These are phyloP conservation scores for Drosophila orena DNA, from an alignment of 1,140 invertebrate species.

Conservation along the genomic window DNA sequence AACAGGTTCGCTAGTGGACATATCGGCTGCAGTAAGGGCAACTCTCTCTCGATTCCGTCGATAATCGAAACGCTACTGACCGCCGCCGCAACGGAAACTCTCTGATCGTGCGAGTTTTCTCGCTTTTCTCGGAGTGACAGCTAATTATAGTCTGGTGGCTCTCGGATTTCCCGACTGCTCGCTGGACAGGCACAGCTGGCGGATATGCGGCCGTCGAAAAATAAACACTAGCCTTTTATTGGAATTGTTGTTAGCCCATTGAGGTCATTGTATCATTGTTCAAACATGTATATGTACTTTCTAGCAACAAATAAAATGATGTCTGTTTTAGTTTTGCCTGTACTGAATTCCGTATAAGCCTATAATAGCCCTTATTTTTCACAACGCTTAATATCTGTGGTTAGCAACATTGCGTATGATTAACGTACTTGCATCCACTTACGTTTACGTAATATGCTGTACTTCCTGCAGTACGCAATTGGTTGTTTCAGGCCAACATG, in stretches of 20 bases:
- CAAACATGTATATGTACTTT: not conserved
- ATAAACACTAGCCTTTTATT: conserved; percentile 9
- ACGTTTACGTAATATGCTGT: not conserved
- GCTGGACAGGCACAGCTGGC: conserved; percentile 24
- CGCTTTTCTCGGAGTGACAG: conserved; percentile 10
- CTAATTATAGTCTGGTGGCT: conserved; percentile 27
- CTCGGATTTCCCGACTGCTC: conserved; percentile 28
- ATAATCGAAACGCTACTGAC: conserved; percentile 57
- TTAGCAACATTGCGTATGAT: not conserved
- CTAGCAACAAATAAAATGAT: too few species aligned
- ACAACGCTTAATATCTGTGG: too few species aligned
- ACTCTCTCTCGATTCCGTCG: conserved; percentile 27
- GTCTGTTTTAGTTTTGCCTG: too few species aligned
- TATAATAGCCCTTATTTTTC: too few species aligned
- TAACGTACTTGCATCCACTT: not conserved
- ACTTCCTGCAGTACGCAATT: not conserved
- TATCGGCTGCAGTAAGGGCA: conserved; percentile 26
- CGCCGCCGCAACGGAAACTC: conserved; percentile 19
- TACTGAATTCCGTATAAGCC: too few species aligned
- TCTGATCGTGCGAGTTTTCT: conserved; percentile 15
- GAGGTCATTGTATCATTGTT: not conserved
- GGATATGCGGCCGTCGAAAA: conserved; percentile 9
- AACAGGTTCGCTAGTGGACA: conserved; percentile 1
- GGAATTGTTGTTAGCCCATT: not conserved
- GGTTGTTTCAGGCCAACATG: not conserved